Conservation (phyloP, 2,888 invertebrate species). For the Acanthoscelides obtectus region DNA sequence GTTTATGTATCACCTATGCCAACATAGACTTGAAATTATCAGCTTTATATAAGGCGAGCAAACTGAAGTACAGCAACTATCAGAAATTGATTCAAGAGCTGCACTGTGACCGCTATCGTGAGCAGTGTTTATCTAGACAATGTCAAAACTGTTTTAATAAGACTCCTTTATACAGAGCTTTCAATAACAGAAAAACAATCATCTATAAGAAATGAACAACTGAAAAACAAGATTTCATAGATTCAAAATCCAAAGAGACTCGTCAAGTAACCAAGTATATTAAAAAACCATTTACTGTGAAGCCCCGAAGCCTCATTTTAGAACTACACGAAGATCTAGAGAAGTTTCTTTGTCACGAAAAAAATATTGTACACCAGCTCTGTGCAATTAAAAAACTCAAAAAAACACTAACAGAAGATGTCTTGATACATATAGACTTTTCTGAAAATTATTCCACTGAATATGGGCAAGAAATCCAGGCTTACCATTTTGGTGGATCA, state of each 20-base stretch:
- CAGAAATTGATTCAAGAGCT: slow-evolving; percentile 1
- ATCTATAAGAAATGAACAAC: neutral
- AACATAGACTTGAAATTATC: slow-evolving; percentile 4
- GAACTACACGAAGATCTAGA: slow-evolving; percentile 1
- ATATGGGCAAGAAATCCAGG: slow-evolving; percentile 35
- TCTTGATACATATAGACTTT: slow-evolving; percentile 35
- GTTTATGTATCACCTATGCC: no score
- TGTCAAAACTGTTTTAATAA: slow-evolving; percentile 1
- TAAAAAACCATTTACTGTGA: slow-evolving; percentile 1
- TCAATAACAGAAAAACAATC: slow-evolving; percentile 3
- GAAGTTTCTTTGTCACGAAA: slow-evolving; percentile 3
- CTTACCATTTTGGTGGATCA: slow-evolving; percentile 37
- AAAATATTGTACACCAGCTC: slow-evolving; percentile 6
- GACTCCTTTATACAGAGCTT: slow-evolving; percentile 1
- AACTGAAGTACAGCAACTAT: slow-evolving; percentile 1
- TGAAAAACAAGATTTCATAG: slow-evolving; percentile 1
- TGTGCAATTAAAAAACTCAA: slow-evolving; percentile 15
- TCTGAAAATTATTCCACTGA: slow-evolving; percentile 35
- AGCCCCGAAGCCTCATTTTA: neutral
- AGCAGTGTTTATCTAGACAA: slow-evolving; percentile 16
- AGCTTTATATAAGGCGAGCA: slow-evolving; percentile 4
- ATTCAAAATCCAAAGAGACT: slow-evolving; percentile 2
- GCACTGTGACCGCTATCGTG: neutral
- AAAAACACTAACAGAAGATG: slow-evolving; percentile 25
- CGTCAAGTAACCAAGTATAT: slow-evolving; percentile 4